These are phyloP conservation scores for Tarsius wallacei DNA, from an alignment of 2,797 vertebrate species.

Conservation along the genomic window DNA sequence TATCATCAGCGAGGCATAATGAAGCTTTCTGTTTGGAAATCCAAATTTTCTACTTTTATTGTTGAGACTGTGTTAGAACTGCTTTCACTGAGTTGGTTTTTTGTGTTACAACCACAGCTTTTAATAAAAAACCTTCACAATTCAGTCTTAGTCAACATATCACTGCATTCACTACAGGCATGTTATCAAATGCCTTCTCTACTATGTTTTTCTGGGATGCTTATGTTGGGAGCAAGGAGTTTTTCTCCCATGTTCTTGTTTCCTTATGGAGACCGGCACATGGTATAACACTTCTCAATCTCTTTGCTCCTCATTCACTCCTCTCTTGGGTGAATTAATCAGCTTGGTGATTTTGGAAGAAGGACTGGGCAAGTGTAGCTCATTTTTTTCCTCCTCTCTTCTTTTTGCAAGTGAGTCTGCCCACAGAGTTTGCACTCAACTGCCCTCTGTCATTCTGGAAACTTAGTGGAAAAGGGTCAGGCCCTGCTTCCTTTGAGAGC, in stretches of 20 bases:
- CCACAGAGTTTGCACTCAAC: neutral
- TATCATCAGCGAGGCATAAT: neutral
- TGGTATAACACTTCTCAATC: neutral
- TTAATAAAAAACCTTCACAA: neutral
- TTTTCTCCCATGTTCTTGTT: neutral
- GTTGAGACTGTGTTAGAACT: neutral
- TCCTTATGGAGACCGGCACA: neutral
- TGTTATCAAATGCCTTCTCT: neutral
- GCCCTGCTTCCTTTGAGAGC: neutral
- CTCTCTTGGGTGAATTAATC: neutral
- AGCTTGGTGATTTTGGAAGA: neutral
- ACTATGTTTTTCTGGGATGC: neutral
- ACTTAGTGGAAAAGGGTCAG: neutral
- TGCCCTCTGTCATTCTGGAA: neutral
- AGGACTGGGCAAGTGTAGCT: neutral
- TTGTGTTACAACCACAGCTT: neutral
- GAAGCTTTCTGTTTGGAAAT: slow-evolving; percentile 10
- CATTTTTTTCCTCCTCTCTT: neutral
- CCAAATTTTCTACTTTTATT: neutral
- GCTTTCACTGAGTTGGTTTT: neutral
- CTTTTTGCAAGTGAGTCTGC: neutral
- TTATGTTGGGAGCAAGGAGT: neutral
- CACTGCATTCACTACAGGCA: neutral
- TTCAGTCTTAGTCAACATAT: neutral
- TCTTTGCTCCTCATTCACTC: neutral